These are phyloP conservation scores for Scolopax mira DNA, from an alignment of 2,113 vertebrate genomes.

Conservation along the genomic window DNA sequence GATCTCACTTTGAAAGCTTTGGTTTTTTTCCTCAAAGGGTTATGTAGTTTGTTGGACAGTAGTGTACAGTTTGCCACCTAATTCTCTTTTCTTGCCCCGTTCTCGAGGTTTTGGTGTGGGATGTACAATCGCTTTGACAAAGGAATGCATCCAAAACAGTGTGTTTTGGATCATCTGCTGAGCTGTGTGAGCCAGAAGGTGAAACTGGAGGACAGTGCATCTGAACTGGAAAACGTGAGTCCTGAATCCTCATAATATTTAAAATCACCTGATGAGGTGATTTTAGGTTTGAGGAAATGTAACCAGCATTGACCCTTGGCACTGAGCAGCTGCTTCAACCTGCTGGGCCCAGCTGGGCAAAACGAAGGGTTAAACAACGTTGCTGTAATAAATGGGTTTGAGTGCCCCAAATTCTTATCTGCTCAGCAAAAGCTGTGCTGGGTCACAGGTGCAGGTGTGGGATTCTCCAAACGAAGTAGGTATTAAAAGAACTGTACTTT, in stretches of 20 bases:
- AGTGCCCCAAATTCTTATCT: background rate
- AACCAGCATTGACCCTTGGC: fast-evolving
- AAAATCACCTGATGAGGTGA: fast-evolving
- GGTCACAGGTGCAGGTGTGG: background rate
- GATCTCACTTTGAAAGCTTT: background rate
- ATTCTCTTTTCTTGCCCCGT: background rate
- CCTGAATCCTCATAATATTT: background rate
- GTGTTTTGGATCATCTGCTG: conserved; percentile 74
- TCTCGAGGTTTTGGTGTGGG: conserved; percentile 81
- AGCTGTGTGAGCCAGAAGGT: conserved; percentile 60
- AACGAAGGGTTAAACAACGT: background rate
- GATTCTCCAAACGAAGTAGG: background rate
- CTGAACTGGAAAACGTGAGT: conserved; percentile 75
- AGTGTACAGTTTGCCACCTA: fast-evolving
- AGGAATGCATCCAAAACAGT: conserved; percentile 81
- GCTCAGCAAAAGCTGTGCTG: background rate
- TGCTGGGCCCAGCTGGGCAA: background rate
- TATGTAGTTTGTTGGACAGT: fast-evolving
- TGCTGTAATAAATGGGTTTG: background rate
- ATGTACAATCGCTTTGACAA: conserved; percentile 85
- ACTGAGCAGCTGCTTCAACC: fast-evolving
- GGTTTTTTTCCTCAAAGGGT: background rate
- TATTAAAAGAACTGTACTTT: background rate
- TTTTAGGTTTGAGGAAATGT: fast-evolving
- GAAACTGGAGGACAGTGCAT: conserved; percentile 62